Conservation (phyloP, 2,888 invertebrate species). For the Dolichopus griseipennis region DNA sequence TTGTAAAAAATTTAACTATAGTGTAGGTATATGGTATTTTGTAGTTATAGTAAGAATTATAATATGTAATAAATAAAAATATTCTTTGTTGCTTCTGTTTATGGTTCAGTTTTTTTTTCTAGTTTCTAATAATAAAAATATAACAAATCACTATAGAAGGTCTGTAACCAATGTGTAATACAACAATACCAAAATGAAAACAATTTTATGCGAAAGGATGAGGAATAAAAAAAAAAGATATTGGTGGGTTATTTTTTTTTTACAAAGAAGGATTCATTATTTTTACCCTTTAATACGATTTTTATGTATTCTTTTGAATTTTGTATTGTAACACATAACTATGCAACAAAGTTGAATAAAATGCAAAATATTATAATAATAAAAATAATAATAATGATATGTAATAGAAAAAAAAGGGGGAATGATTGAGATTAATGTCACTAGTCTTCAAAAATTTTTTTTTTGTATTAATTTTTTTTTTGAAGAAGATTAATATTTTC, state of each 20-base stretch:
- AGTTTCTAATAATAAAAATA: background rate
- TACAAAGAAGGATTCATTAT: background rate
- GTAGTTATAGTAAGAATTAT: too few relatives aligned
- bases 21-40: too few relatives aligned
- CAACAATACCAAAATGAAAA: background rate
- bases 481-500: slow-evolving; percentile 6
- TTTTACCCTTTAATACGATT: background rate
- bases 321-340: background rate
- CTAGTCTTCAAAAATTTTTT: background rate
- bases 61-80: too few relatives aligned
- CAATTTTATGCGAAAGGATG: too few relatives aligned
- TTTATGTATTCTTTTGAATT: too few relatives aligned
- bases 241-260: background rate
- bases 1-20: background rate
- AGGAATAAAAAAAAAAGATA: too few relatives aligned
- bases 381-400: too few relatives aligned
- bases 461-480: background rate
- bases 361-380: background rate
- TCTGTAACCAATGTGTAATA: background rate
- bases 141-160: slow-evolving; percentile 4
- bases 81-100: too few relatives aligned
- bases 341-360: background rate
- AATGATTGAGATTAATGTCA: slow-evolving; percentile 6
- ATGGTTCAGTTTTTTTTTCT: too few relatives aligned
- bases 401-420: background rate